Evolutionary conservation across 2,888 invertebrate genomes (phyloP).

Genomic region (Aethes cnicana): DNA sequence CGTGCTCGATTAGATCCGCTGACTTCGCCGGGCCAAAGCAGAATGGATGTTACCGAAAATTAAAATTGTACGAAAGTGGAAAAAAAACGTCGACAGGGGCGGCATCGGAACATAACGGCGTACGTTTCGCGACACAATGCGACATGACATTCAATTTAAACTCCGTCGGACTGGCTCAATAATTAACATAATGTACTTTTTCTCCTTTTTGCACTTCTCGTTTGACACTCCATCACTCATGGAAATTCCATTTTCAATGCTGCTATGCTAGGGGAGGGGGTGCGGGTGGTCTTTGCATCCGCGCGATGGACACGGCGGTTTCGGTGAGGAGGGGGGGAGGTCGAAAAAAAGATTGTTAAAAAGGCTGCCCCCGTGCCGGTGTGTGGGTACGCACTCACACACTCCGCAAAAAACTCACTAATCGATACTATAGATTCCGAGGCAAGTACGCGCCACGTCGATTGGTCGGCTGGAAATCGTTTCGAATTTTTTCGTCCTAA

Average conservation of each 20-base stretch:
- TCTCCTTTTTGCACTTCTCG: conserved; percentile 80
- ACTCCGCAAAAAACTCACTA: conserved; percentile 80
- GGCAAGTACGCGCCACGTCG: conserved; percentile 75
- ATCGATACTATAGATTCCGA: conserved; percentile 82
- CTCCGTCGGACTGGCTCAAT: conserved; percentile 74
- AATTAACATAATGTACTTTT: conserved; percentile 82
- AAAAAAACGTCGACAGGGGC: conserved; percentile 50
- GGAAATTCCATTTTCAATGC: conserved; percentile 83
- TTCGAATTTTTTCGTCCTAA: conserved; percentile 65
- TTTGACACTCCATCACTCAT: conserved; percentile 83
- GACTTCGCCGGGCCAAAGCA: neutral
- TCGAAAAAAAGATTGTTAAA: conserved; percentile 82
- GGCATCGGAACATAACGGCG: conserved; percentile 53
- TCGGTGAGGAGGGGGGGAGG: conserved; percentile 73
- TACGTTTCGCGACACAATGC: conserved; percentile 53
- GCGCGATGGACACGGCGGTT: conserved; percentile 80
- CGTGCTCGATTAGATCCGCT: neutral
- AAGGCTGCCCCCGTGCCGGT: conserved; percentile 75
- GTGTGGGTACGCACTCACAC: conserved; percentile 80
- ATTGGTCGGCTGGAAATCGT: conserved; percentile 62
- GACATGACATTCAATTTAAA: conserved; percentile 81
- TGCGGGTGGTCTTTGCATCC: conserved; percentile 80
- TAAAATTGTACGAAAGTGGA: conserved; percentile 34
- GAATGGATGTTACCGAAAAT: conserved; percentile 23
- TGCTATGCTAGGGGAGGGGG: conserved; percentile 72